phyloP scores from a whole-genome alignment of 2,113 vertebrate genomes.

The Zosterops borbonicus region DNA sequence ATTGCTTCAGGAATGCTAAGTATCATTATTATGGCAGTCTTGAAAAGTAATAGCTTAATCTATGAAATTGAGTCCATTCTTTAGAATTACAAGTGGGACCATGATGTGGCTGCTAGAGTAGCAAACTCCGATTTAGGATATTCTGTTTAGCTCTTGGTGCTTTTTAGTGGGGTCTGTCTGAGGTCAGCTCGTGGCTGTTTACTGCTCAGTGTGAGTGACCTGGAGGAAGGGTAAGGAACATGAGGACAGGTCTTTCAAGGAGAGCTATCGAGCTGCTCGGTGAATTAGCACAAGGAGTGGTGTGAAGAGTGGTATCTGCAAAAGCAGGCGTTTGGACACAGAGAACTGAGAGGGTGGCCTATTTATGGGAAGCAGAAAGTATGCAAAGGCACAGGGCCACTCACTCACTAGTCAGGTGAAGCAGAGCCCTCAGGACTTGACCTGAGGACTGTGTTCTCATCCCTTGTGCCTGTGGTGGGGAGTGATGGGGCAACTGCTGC shows the following conservation, averaged over 20 bases:
- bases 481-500: not conserved
- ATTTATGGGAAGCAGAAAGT: not conserved
- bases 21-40: constrained; percentile 27
- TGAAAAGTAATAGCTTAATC: constrained; percentile 30
- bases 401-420: not conserved
- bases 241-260: not conserved
- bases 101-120: not conserved
- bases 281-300: not conserved
- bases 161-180: not conserved
- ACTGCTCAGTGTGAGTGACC: not conserved
- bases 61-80: not conserved
- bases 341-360: not conserved
- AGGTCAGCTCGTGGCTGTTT: not conserved
- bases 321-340: not conserved
- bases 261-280: fast-evolving
- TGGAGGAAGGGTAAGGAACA: not conserved
- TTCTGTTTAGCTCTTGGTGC: not conserved
- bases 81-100: not conserved
- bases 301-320: not conserved
- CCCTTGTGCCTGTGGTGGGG: fast-evolving
- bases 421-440: not conserved
- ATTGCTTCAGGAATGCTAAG: constrained; percentile 22
- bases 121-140: not conserved
- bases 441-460: not conserved
- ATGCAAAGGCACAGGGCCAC: not conserved